These are phyloP conservation scores for Timandra comae DNA, from an alignment of 2,888 invertebrate genomes.

Conservation along the genomic window DNA sequence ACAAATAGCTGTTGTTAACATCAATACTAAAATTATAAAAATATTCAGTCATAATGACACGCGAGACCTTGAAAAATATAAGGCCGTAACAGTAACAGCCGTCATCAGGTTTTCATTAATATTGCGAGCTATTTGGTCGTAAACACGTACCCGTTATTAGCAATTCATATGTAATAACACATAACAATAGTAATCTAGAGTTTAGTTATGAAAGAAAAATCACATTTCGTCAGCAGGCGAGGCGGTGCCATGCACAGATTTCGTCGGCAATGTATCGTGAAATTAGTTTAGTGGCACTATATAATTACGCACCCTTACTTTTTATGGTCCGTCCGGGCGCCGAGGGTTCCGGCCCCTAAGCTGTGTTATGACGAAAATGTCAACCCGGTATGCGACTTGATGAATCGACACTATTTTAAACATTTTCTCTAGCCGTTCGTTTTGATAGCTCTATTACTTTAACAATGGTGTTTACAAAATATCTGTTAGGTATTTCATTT, in stretches of 20 bases:
- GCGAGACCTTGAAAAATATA: constrained; percentile 38
- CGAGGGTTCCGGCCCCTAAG: constrained; percentile 40
- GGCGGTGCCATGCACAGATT: constrained; percentile 75
- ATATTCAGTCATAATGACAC: constrained; percentile 19
- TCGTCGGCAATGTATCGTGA: constrained; percentile 76
- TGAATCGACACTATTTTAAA: constrained; percentile 74
- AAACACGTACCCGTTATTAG: constrained; percentile 52
- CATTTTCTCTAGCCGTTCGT: constrained; percentile 37
- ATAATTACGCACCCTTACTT: constrained; percentile 73
- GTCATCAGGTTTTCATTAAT: constrained; percentile 51
- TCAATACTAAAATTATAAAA: constrained; percentile 28
- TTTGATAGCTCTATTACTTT: constrained; percentile 29
- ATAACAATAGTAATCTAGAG: constrained; percentile 70
- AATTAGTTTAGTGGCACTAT: constrained; percentile 77
- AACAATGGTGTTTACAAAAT: constrained; percentile 7
- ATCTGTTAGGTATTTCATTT: constrained; percentile 1
- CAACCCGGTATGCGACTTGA: constrained; percentile 71
- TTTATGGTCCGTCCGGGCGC: constrained; percentile 55
- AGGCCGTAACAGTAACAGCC: constrained; percentile 41
- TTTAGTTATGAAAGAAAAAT: constrained; percentile 64
- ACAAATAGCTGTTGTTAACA: constrained; percentile 17
- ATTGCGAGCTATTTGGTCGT: constrained; percentile 40
- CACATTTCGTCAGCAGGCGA: constrained; percentile 58
- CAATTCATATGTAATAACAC: constrained; percentile 69
- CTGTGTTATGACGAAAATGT: constrained; percentile 73